phyloP scores from a whole-genome alignment of 2,113 vertebrate genomes.

The Ceyx margarethae region DNA sequence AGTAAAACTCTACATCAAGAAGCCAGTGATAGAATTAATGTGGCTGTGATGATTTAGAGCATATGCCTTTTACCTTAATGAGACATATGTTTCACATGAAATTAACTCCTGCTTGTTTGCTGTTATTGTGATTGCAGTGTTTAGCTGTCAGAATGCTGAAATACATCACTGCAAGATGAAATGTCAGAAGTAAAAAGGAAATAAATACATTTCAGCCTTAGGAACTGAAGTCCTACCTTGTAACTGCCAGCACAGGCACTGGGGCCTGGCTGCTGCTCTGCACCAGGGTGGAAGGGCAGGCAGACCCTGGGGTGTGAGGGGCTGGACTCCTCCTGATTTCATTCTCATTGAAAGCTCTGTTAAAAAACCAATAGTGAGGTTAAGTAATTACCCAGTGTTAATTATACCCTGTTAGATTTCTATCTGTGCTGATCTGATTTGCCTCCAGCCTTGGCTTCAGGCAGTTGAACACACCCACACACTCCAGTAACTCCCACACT shows the following conservation, averaged over 20 bases:
- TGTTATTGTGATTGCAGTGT: background rate
- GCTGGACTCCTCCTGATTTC: background rate
- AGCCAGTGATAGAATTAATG: background rate
- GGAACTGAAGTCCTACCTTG: too few species aligned
- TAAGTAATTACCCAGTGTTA: background rate
- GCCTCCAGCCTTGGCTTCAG: slow-evolving; percentile 6
- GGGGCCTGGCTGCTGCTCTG: too few species aligned
- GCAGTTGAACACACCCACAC: background rate
- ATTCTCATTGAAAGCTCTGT: background rate
- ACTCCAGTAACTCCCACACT: background rate
- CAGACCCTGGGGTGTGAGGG: accelerated
- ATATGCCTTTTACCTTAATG: background rate
- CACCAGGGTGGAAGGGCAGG: too few species aligned
- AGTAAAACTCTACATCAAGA: background rate
- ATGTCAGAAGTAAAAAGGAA: background rate
- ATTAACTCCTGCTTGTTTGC: background rate
- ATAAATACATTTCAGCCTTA: too few species aligned
- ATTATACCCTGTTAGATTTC: background rate
- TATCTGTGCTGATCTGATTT: background rate
- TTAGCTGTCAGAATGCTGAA: background rate
- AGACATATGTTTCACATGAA: background rate
- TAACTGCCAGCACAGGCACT: too few species aligned
- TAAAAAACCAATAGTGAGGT: background rate
- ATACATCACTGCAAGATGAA: background rate
- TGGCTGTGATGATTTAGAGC: background rate